Base-by-base conservation (phyloP, 2,113 vertebrate species). In the Anser brachyrhynchus region DNA sequence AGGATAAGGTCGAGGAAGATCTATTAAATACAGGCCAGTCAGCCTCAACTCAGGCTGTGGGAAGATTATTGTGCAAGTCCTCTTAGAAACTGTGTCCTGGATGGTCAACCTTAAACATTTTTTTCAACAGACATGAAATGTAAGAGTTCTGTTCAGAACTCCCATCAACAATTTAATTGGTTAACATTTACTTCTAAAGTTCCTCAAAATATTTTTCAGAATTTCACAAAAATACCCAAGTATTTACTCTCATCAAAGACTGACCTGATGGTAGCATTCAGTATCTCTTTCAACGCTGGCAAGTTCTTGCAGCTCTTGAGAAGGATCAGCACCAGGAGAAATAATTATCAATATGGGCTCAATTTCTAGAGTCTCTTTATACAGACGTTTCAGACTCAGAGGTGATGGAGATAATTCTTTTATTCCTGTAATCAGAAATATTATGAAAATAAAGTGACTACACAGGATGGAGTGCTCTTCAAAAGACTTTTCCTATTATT, bases 291-390 rank as follows among this genome's bases (percentile, higher is more conserved):
- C 99, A 87, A 98, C 96, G 69, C 93, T 97, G 76, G 99, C 99
- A 58, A 99, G 98, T 93, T 99, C 99, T 84, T 98, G 98, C 55
- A 99, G 97, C 84, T 99, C 99, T 97, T 99, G 99, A 90, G 99
- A 99, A 29, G 99, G 99, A 96, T 99, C 99, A 59, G 99, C 99
- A 71, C 99, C 99, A 26, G 99, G 98, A 74, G 99, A 99, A 98
- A 99, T 99, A 92, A 99, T 99, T 64, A 99, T 99, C 95, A 99
- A 98, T 94, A 99, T 95, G 1, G 99, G 99, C 82, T 99, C 99
- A 72, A 97, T 98, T 97, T 99, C 99, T 79, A 99, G 62, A 2
- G 99, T 99, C 94, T 99, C 99, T 75, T 96, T 97, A 95, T 98
- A 99, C 6, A 99, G 98, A 67, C 99, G 98, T 82, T 98, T 98